These are phyloP conservation scores for Girardinus metallicus DNA, from an alignment of 2,797 vertebrate genomes.

Conservation along the genomic window DNA sequence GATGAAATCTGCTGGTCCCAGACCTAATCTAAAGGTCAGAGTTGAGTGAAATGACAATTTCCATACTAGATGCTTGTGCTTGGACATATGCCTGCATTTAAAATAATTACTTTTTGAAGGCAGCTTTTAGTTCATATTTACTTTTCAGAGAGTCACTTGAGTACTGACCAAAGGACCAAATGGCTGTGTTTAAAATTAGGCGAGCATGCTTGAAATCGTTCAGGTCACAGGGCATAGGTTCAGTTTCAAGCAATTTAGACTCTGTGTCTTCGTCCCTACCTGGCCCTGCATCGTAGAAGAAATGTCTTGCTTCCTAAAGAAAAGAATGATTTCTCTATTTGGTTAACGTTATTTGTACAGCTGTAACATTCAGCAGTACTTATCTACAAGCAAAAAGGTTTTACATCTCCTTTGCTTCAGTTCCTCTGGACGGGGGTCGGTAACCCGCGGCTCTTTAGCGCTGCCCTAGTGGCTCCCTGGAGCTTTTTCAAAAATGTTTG, in stretches of 20 bases:
- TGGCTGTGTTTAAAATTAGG: slow-evolving; percentile 53
- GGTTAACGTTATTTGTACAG: slow-evolving; percentile 83
- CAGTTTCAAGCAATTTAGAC: slow-evolving; percentile 63
- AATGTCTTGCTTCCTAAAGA: slow-evolving; percentile 80
- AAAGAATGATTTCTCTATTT: slow-evolving; percentile 78
- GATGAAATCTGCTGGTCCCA: slow-evolving; percentile 78
- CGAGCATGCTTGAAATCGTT: slow-evolving; percentile 65
- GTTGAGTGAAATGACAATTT: slow-evolving; percentile 74
- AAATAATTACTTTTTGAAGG: slow-evolving; percentile 78
- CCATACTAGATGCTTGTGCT: slow-evolving; percentile 58
- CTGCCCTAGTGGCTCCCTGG: no score
- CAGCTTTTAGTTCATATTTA: slow-evolving; percentile 77
- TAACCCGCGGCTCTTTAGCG: no score
- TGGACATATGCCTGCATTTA: slow-evolving; percentile 84
- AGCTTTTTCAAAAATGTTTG: no score
- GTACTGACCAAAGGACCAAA: slow-evolving; percentile 68
- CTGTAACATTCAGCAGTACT: slow-evolving; percentile 69
- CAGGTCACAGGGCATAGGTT: slow-evolving; percentile 46
- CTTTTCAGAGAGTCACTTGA: slow-evolving; percentile 70
- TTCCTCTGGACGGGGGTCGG: no score
- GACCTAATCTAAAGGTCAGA: slow-evolving; percentile 74
- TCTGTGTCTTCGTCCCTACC: slow-evolving; percentile 68
- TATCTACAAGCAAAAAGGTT: slow-evolving; percentile 69
- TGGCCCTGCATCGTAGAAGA: slow-evolving; percentile 71
- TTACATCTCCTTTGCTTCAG: slow-evolving; percentile 70